Evolutionary conservation across 2,888 invertebrate species (phyloP).

Genomic region (Galerucella nymphaeae): DNA sequence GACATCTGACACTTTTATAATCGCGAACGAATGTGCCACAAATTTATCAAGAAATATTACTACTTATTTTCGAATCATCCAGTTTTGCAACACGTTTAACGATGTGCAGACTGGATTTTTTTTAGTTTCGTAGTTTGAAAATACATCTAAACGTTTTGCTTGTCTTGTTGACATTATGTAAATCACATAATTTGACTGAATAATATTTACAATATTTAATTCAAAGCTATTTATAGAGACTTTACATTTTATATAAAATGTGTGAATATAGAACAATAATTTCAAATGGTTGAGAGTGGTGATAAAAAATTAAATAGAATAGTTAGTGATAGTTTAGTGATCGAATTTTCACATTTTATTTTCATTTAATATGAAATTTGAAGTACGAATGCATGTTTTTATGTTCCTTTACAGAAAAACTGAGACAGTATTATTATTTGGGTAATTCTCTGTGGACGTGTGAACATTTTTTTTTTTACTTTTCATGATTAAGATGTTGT

Average conservation of each 20-base stretch:
- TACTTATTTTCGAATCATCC: too few relatives aligned
- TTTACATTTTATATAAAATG: neutral
- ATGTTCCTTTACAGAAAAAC: slow-evolving; percentile 19
- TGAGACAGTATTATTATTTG: slow-evolving; percentile 29
- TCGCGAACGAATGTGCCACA: too few relatives aligned
- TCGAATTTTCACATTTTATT: neutral
- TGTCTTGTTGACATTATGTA: neutral
- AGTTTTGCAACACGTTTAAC: too few relatives aligned
- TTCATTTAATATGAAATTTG: neutral
- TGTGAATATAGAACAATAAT: neutral
- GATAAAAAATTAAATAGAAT: neutral
- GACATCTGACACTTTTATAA: too few relatives aligned
- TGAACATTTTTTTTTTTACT: neutral
- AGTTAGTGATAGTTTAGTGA: neutral
- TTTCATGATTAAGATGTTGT: neutral
- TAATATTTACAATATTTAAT: neutral
- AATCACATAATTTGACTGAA: slow-evolving; percentile 1
- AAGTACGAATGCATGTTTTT: neutral
- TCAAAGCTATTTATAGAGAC: neutral
- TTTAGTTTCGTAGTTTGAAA: neutral
- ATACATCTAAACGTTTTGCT: neutral
- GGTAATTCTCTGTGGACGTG: slow-evolving; percentile 5
- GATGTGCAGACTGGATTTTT: too few relatives aligned
- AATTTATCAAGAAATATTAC: too few relatives aligned
- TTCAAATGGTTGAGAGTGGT: neutral